A percentile compares a stretch with the other conserved stretches of the same genome.
Evolutionary conservation across 2,888 invertebrate species (phyloP).

Genomic region (Hypsopygia costalis): DNA sequence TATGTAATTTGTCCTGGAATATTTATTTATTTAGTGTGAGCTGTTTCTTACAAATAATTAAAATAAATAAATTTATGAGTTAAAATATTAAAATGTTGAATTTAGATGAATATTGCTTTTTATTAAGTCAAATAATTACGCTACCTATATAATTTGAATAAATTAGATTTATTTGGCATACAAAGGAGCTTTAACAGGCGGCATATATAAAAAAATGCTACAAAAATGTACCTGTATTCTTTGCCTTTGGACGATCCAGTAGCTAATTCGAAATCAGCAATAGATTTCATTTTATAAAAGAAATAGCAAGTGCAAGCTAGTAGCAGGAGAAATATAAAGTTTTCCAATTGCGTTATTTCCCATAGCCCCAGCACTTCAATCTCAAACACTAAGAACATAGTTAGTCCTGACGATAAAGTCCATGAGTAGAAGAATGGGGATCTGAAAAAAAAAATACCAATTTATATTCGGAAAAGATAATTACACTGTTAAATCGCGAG

Average conservation of each 20-base stretch:
- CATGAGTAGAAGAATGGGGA: constrained; percentile 89
- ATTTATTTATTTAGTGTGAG: too few species aligned
- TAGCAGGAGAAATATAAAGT: constrained; percentile 63
- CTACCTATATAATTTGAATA: too few species aligned
- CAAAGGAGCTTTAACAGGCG: too few species aligned
- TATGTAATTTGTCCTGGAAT: too few species aligned
- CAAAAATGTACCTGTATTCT: constrained; percentile 56
- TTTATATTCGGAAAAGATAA: not conserved
- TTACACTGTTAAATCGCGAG: too few species aligned
- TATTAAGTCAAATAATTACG: too few species aligned
- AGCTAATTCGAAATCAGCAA: constrained; percentile 63
- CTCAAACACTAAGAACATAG: constrained; percentile 86
- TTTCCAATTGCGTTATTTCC: constrained; percentile 80
- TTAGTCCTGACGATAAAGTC: constrained; percentile 84
- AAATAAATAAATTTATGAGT: too few species aligned
- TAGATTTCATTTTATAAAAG: constrained; percentile 66
- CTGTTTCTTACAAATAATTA: too few species aligned
- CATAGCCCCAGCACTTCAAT: constrained; percentile 84
- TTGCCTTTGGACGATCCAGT: constrained; percentile 65
- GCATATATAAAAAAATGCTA: too few species aligned
- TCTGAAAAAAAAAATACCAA: constrained; percentile 42
- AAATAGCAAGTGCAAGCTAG: constrained; percentile 55
- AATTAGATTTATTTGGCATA: too few species aligned
- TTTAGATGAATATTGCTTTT: too few species aligned
- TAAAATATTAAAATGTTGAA: too few species aligned